Base-by-base conservation (phyloP, 2,888 invertebrate species). In the Dyspetes luteomarginatus region DNA sequence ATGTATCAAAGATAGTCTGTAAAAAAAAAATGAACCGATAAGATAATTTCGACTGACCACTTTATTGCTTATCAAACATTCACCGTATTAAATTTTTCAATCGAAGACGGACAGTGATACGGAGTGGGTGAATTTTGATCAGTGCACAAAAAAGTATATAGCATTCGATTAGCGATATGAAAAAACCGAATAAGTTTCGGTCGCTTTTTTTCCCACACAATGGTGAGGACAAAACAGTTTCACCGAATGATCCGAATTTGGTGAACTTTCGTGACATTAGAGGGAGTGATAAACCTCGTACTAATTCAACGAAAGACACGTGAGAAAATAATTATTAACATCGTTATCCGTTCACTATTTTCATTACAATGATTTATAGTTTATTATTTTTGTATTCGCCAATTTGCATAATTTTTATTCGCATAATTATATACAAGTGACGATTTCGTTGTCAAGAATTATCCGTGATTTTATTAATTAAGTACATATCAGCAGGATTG, bases 131-230 rank as follows among this genome's bases (percentile, higher is more conserved):
- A 45, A 24, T 26, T 2, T 45, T 19, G 9, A 45, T 2, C 24
- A 2, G 17, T 7, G 28, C 30, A 17, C 9, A 5, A 2, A 45
- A 45, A 28, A n/a, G n/a, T n/a, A 43, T 15, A 17, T 62, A 7
- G 3, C n/a, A 15, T 4, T 36, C 15, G 12, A 45, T 62, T 45
- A 24, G 22, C 22, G 43, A 3, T 12, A 64, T 64, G 64, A 64
- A 45, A 17, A 64, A 64, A n/a, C 64, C 64, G 24, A 64, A 43
- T 4, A 64, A 64, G 26, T 26, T 64, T 3, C 64, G 64, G 7
- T 45, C 45, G 15, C 3, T 26, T 2, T 45, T 64, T 7, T 64
- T 41, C 15, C 64, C 17, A n/a, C 28, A n/a, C 36, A 36, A 36
- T 36, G 36, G 36, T 4, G 36, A 7, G 15, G n/a, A 17, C 15